Conservation (phyloP, 2,113 vertebrate species). For the Ammodytes dubius region DNA sequence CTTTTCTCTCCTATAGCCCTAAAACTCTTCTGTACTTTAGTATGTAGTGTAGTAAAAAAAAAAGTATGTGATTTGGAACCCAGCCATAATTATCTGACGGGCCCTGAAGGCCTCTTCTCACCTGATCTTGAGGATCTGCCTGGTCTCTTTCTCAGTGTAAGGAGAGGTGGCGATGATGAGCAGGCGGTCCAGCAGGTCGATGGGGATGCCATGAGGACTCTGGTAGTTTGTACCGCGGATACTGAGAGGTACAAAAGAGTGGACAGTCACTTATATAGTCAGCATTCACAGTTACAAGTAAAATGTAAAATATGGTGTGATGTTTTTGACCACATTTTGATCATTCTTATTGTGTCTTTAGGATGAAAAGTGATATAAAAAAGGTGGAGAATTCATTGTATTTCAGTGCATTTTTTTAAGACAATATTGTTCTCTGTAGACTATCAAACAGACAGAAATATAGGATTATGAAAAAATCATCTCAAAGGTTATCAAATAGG, state of each 20-base stretch:
- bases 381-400: background rate
- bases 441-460: background rate
- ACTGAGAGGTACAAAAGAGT: slow-evolving; percentile 67
- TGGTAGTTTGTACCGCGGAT: slow-evolving; percentile 95
- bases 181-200: slow-evolving; percentile 92
- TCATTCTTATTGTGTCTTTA: background rate
- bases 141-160: slow-evolving; percentile 93
- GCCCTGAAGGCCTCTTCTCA: slow-evolving; percentile 45
- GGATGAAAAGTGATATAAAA: background rate
- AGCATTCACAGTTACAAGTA: background rate
- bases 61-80: too few relatives aligned
- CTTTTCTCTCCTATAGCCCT: too few relatives aligned
- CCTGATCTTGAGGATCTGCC: slow-evolving; percentile 94
- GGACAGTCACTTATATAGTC: background rate
- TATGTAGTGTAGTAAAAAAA: too few relatives aligned
- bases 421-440: background rate
- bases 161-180: slow-evolving; percentile 93
- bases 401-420: background rate
- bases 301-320: background rate
- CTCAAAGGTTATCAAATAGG: background rate
- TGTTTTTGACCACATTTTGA: background rate
- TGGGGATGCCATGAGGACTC: slow-evolving; percentile 93
- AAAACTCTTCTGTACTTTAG: too few relatives aligned
- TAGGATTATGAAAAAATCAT: background rate
- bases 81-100: background rate